Base-by-base conservation (phyloP, 1,140 invertebrate genomes). In the Macrostomum lignano region DNA sequence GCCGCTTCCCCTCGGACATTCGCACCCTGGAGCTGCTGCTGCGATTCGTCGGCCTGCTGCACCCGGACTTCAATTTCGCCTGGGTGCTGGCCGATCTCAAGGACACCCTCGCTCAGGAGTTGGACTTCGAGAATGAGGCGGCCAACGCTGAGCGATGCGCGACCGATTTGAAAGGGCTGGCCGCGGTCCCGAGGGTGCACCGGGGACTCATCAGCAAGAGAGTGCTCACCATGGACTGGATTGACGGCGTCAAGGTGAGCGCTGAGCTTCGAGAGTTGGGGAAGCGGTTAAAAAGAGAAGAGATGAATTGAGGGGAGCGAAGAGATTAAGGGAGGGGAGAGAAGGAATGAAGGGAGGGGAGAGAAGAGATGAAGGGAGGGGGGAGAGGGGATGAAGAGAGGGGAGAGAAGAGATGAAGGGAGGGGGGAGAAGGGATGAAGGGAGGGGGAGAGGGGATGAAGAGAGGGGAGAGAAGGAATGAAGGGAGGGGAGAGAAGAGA, bases 121-220 rank as follows among this genome's bases (percentile, higher is more conserved):
- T 75, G 10, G 68, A 75, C 52, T 75, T 75, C 55, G 42, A 67
- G 4, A 64, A 69, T 44, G 73, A 75, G 53, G 73, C 59, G 0
- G 50, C 58, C 36, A 75, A 75, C 58, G 56, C 65, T 6, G 71
- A 74, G 49, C 52, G 59, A 38, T 74, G 72, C 52, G 62, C 63
- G 5, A 48, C 45, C 33, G 71, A 74, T 38, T 52, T 75, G 13
- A 38, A 46, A 17, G 60, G 66, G 42, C 58, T 74, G 2, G 46
- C 51, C 7, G 60, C 71, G 52, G 64, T 75, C 1, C 73, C 73
- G 11, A 65, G 67, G 47, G 60, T 75, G 11, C 48, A 63, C 39
- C 73, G 70, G 70, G 48, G 67, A 7, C 20, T 34, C 15, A 24
- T 10, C 7, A 13, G 29, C 19, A 28, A 74, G 71, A 62, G 72